A percentile compares a stretch with the other conserved stretches of the same genome.
These are phyloP conservation scores for Lanius collurio DNA, from an alignment of 2,113 vertebrate species.

Conservation along the genomic window DNA sequence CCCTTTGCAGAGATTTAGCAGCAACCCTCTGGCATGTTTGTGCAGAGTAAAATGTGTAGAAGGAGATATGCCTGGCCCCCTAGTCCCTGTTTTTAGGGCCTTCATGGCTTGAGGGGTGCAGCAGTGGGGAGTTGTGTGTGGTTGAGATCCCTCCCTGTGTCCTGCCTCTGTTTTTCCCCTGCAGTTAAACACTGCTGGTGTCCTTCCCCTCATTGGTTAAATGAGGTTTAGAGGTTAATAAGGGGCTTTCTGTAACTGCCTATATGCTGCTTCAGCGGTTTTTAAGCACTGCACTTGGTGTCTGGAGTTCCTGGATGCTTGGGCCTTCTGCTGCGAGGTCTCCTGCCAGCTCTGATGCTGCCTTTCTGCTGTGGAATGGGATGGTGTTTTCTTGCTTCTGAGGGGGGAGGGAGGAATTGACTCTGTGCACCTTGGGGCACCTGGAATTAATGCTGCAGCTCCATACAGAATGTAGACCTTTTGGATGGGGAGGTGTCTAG, in stretches of 20 bases:
- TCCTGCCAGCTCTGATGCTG: background rate
- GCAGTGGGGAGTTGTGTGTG: background rate
- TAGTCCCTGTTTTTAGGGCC: background rate
- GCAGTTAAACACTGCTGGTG: background rate
- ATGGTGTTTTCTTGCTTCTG: background rate
- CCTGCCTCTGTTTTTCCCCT: background rate
- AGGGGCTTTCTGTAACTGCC: background rate
- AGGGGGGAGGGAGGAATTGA: accelerated
- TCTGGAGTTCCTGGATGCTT: background rate
- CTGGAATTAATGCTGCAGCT: background rate
- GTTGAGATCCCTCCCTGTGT: background rate
- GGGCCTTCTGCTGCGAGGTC: accelerated
- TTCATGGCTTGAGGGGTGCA: background rate
- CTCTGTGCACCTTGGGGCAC: background rate
- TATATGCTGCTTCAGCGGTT: background rate
- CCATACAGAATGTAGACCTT: accelerated
- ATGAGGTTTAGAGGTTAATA: conserved; percentile 40
- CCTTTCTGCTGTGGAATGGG: background rate
- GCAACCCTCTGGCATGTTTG: background rate
- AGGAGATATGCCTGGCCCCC: background rate
- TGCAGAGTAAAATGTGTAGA: background rate
- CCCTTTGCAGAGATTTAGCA: background rate
- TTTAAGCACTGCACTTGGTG: background rate
- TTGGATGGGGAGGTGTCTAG: background rate
- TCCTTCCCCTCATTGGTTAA: background rate